Evolutionary conservation across 2,113 vertebrate genomes (phyloP).

Genomic region (Dolichotis patagonum): DNA sequence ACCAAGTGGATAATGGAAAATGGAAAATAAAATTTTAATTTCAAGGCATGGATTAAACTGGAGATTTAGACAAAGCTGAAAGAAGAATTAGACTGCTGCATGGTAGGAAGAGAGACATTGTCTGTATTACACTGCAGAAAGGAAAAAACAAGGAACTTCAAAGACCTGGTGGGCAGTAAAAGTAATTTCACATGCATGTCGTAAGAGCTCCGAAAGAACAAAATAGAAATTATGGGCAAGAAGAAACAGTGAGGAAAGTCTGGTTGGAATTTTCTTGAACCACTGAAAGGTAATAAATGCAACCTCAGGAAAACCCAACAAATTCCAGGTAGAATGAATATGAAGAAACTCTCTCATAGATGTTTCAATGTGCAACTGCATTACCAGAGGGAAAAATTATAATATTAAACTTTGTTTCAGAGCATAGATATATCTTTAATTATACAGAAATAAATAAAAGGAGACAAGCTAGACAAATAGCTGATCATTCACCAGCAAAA

Average conservation of each 20-base stretch:
- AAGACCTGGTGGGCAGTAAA: not conserved
- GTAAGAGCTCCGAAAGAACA: not conserved
- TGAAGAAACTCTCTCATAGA: not conserved
- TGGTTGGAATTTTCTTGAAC: not conserved
- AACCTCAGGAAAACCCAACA: not conserved
- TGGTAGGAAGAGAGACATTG: not conserved
- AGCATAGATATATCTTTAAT: not conserved
- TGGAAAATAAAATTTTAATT: not conserved
- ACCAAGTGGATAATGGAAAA: not conserved
- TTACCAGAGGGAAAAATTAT: constrained; percentile 1
- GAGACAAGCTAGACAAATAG: not conserved
- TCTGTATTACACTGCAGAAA: not conserved
- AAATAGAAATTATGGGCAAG: not conserved
- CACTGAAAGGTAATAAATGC: not conserved
- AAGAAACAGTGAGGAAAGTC: not conserved
- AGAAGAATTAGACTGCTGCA: not conserved
- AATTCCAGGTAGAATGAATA: not conserved
- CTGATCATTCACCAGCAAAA: not conserved
- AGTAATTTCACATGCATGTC: not conserved
- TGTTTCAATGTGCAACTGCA: not conserved
- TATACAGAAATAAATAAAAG: no score
- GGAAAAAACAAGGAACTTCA: not conserved
- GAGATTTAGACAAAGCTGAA: not conserved
- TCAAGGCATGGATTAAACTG: not conserved
- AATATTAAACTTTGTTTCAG: not conserved